phyloP scores from a whole-genome alignment of 2,113 vertebrate genomes.

The Ictidomys tridecemlineatus region DNA sequence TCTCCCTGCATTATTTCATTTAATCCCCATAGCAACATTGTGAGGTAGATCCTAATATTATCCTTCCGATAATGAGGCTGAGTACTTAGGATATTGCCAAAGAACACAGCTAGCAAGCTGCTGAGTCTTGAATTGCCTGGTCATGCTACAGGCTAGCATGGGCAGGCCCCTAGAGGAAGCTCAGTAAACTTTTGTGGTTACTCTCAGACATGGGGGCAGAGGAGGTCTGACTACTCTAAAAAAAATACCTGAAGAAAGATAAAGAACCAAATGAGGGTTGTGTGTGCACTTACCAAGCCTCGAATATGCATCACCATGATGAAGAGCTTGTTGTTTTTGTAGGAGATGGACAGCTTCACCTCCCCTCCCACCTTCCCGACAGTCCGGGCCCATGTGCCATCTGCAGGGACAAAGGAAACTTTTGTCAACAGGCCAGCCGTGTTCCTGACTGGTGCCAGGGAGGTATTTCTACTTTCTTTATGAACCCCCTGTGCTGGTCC shows the following conservation, averaged over 20 bases:
- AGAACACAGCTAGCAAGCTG: background rate
- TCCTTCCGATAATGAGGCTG: background rate
- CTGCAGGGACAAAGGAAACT: conserved; percentile 82
- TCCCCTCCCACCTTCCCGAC: conserved; percentile 93
- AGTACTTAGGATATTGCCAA: background rate
- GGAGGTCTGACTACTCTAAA: background rate
- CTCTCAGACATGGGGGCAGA: background rate
- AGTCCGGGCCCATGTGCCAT: conserved; percentile 90
- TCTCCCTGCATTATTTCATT: background rate
- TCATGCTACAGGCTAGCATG: background rate
- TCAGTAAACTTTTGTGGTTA: background rate
- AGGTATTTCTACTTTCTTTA: background rate
- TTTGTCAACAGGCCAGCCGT: background rate
- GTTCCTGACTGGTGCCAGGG: background rate
- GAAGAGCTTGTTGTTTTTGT: conserved; percentile 97
- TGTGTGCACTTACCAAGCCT: conserved; percentile 91
- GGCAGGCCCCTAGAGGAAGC: background rate
- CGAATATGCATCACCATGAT: conserved; percentile 99
- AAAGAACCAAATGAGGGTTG: background rate
- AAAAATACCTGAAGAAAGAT: background rate
- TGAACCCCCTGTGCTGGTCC: background rate
- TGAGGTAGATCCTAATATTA: background rate
- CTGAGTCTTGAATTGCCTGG: background rate
- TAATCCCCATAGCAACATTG: background rate
- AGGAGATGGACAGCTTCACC: conserved; percentile 97